phyloP scores from a whole-genome alignment of 2,888 invertebrate genomes.

The Anaspis maculata region DNA sequence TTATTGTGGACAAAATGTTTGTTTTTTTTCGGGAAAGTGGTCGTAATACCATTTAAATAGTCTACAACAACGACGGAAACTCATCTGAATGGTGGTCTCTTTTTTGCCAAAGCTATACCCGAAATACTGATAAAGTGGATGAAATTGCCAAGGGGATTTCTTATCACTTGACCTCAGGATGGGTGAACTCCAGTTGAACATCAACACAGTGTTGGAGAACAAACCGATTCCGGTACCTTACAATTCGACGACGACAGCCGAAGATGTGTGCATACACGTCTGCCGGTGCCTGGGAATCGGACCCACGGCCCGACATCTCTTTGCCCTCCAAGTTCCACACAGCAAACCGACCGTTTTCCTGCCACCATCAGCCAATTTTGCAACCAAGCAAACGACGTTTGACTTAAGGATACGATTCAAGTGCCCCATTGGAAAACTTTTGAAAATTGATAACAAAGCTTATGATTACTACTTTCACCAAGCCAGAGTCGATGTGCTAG shows the following conservation, averaged over 20 bases:
- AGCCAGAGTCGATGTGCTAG: slow-evolving; percentile 71
- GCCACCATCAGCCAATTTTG: slow-evolving; percentile 52
- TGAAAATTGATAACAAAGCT: slow-evolving; percentile 61
- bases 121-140: too few species aligned
- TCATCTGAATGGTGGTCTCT: too few species aligned
- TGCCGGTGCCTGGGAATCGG: slow-evolving; percentile 67
- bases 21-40: too few species aligned
- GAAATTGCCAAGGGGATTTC: too few species aligned
- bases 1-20: too few species aligned
- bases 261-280: slow-evolving; percentile 62
- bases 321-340: slow-evolving; percentile 60
- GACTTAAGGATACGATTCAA: slow-evolving; percentile 78
- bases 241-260: slow-evolving; percentile 45
- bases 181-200: slow-evolving; percentile 10
- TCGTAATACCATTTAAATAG: too few species aligned
- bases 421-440: slow-evolving; percentile 54
- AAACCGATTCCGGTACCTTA: slow-evolving; percentile 21
- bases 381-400: slow-evolving; percentile 42
- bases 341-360: slow-evolving; percentile 58
- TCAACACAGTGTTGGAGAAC: slow-evolving; percentile 14
- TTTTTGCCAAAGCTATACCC: too few species aligned
- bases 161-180: too few species aligned
- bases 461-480: slow-evolving; percentile 84
- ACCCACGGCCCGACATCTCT: slow-evolving; percentile 68
- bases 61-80: too few species aligned